Evolutionary conservation across 2,797 vertebrate species (phyloP).

Genomic region (Martes flavigula): DNA sequence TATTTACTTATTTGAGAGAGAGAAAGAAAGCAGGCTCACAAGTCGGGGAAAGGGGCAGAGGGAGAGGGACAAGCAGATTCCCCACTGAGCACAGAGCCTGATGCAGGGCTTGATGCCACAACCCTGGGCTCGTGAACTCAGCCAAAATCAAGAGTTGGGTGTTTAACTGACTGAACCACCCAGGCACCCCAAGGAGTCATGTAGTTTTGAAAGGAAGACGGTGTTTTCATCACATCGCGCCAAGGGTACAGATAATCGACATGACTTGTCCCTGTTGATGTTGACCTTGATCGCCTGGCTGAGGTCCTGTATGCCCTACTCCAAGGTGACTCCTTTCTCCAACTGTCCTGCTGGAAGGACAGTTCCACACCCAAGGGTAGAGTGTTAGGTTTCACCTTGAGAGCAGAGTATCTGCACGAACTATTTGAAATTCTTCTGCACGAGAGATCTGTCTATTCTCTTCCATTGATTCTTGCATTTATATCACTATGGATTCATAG

Average conservation of each 20-base stretch:
- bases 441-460: not conserved
- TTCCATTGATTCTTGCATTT: not conserved
- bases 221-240: not conserved
- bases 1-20: not conserved
- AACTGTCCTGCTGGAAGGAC: not conserved
- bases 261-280: not conserved
- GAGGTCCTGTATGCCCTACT: not conserved
- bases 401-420: not conserved
- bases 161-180: not conserved
- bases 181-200: not conserved
- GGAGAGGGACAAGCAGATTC: not conserved
- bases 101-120: not conserved
- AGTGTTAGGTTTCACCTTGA: not conserved
- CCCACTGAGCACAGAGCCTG: not conserved
- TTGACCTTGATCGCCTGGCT: not conserved
- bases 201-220: not conserved
- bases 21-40: too few species aligned
- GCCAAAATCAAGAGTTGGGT: not conserved
- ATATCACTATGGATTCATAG: not conserved
- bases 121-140: not conserved
- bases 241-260: not conserved
- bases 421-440: not conserved
- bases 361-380: not conserved
- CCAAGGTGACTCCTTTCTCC: not conserved
- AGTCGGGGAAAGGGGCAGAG: not conserved